phyloP scores from a whole-genome alignment of 2,797 vertebrate genomes.

The Sebastes oblongus region DNA sequence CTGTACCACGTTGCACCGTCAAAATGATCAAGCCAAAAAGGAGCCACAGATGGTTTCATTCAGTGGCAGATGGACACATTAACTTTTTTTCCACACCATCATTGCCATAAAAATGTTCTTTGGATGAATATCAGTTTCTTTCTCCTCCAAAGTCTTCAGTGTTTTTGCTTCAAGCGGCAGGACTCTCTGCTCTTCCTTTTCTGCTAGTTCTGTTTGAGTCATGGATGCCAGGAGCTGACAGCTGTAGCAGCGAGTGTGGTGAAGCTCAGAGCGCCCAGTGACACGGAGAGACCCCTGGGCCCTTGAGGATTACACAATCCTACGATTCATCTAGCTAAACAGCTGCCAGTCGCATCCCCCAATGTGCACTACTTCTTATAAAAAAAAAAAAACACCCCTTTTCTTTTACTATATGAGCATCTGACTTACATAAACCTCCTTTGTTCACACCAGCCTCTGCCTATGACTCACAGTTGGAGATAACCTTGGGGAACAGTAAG shows the following conservation, averaged over 20 bases:
- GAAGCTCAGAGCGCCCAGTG: conserved; percentile 33
- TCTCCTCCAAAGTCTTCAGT: conserved; percentile 6
- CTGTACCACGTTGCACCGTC: conserved; percentile 12
- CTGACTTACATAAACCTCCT: conserved; percentile 37
- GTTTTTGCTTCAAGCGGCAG: conserved; percentile 4
- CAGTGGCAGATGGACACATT: conserved; percentile 56
- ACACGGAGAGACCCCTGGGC: conserved; percentile 37
- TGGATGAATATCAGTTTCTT: conserved; percentile 34
- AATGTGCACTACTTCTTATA: conserved; percentile 20
- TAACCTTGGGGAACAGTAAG: conserved; percentile 32
- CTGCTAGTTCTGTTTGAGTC: conserved; percentile 26
- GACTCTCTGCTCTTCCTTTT: not conserved
- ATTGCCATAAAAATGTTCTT: conserved; percentile 48
- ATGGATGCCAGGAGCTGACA: conserved; percentile 44
- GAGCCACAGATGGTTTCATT: conserved; percentile 64
- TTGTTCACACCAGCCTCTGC: conserved; percentile 27
- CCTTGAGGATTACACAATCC: conserved; percentile 61
- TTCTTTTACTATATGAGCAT: conserved; percentile 14
- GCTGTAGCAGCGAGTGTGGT: conserved; percentile 27
- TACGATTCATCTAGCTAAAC: conserved; percentile 50
- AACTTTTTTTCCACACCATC: conserved; percentile 22
- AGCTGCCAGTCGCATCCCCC: conserved; percentile 46
- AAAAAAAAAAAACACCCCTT: conserved; percentile 20
- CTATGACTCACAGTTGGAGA: conserved; percentile 64
- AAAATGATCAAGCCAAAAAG: conserved; percentile 26